phyloP scores from a whole-genome alignment of 1,140 invertebrate species.

The Drosophila equinoxialis region DNA sequence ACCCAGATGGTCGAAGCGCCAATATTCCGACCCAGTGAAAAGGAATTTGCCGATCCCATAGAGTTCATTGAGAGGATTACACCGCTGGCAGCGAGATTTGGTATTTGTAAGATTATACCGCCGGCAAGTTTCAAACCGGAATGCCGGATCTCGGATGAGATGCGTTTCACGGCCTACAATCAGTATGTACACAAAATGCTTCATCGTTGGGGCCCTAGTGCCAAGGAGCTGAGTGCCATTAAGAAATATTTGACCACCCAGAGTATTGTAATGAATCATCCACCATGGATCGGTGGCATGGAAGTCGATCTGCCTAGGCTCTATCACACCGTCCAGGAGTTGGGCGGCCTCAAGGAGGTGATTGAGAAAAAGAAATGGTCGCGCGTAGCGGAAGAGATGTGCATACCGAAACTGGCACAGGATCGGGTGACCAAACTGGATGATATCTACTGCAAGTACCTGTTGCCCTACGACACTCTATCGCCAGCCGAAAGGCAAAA shows the following conservation, averaged over 20 bases:
- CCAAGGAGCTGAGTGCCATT: slow-evolving; percentile 93
- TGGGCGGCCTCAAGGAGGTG: slow-evolving; percentile 94
- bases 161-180: slow-evolving; percentile 94
- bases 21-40: slow-evolving; percentile 91
- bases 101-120: slow-evolving; percentile 95
- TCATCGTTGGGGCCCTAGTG: slow-evolving; percentile 94
- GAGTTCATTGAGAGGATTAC: slow-evolving; percentile 94
- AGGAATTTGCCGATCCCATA: slow-evolving; percentile 95
- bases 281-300: slow-evolving; percentile 93
- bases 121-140: slow-evolving; percentile 93
- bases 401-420: slow-evolving; percentile 92
- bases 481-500: slow-evolving; percentile 90
- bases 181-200: slow-evolving; percentile 96
- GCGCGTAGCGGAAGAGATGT: slow-evolving; percentile 94
- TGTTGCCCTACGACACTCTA: slow-evolving; percentile 95
- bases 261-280: slow-evolving; percentile 89
- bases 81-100: slow-evolving; percentile 90
- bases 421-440: slow-evolving; percentile 94
- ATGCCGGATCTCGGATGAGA: slow-evolving; percentile 92
- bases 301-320: slow-evolving; percentile 94
- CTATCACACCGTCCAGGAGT: slow-evolving; percentile 92
- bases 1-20: slow-evolving; percentile 91
- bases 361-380: slow-evolving; percentile 96
- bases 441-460: slow-evolving; percentile 96
- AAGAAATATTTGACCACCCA: slow-evolving; percentile 92